These are phyloP conservation scores for Myodes glareolus DNA, from an alignment of 2,113 vertebrate genomes.

Conservation along the genomic window DNA sequence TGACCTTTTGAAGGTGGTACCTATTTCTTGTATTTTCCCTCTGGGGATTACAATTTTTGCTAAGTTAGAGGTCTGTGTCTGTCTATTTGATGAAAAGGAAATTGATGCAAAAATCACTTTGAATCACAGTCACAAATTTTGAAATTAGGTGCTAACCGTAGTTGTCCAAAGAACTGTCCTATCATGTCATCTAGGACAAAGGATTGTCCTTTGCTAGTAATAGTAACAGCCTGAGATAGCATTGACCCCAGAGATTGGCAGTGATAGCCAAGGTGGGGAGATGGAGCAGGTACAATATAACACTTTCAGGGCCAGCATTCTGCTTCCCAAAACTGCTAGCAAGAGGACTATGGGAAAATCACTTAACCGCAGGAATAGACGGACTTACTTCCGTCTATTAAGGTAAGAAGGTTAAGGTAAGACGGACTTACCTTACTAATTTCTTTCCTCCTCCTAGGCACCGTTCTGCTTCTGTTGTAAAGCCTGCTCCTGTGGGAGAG, in stretches of 20 bases:
- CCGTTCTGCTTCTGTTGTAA: neutral
- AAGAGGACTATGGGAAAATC: neutral
- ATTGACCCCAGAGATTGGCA: neutral
- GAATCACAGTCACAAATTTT: neutral
- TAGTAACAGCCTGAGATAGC: neutral
- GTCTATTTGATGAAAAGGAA: neutral
- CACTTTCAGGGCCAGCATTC: no score
- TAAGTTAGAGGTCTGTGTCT: neutral
- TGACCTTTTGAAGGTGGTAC: neutral
- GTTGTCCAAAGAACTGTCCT: neutral
- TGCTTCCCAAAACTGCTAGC: neutral
- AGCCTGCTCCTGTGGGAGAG: neutral
- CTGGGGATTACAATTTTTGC: neutral
- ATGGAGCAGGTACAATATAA: neutral
- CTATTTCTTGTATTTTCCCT: neutral
- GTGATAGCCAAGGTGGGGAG: neutral
- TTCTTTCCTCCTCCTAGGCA: neutral
- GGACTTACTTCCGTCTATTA: no score
- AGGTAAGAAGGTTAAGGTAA: no score
- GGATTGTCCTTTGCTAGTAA: neutral
- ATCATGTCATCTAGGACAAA: neutral
- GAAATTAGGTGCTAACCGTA: neutral
- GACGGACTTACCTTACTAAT: neutral
- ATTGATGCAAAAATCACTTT: neutral
- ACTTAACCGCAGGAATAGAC: neutral